Evolutionary conservation across 35 echinoderm and acorn worm species (phyloP).

Genomic region (Eucidaris tribuloides): DNA sequence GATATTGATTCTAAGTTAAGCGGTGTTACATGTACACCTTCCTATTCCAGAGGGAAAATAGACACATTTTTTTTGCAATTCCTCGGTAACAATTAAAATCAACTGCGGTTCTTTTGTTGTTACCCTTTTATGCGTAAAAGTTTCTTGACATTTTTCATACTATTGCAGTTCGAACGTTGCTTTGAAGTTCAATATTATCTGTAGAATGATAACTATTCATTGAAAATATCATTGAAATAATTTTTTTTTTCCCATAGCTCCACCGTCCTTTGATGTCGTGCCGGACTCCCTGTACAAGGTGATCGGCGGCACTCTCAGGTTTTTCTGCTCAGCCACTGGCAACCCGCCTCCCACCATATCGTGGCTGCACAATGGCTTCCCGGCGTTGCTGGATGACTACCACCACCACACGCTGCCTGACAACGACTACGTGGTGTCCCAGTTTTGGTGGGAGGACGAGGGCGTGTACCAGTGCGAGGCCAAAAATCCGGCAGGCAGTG

Average conservation of each 20-base stretch:
- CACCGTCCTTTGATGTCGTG: neutral
- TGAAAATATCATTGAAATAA: no score
- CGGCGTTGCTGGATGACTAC: neutral
- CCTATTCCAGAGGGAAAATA: no score
- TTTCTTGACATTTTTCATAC: no score
- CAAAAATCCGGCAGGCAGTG: constrained; percentile 13
- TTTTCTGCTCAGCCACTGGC: constrained; percentile 24
- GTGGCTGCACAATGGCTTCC: constrained; percentile 27
- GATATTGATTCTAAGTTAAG: no score
- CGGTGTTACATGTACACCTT: no score
- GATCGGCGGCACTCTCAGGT: constrained; percentile 8
- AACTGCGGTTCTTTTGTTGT: no score
- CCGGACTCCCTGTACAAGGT: neutral
- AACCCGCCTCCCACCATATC: neutral
- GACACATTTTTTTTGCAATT: no score
- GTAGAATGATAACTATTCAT: no score
- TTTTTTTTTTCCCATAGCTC: neutral
- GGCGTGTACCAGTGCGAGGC: constrained; percentile 38
- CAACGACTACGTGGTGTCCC: constrained; percentile 31
- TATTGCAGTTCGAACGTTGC: no score
- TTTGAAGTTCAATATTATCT: no score
- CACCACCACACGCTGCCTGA: neutral
- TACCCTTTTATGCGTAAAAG: no score
- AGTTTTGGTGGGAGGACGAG: constrained; percentile 9
- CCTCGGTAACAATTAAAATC: no score